Percentiles rank a stretch among this genome's conserved stretches.
phyloP scores from a whole-genome alignment of 2,888 invertebrate species.

The Lepidocyrtinus sp. region DNA sequence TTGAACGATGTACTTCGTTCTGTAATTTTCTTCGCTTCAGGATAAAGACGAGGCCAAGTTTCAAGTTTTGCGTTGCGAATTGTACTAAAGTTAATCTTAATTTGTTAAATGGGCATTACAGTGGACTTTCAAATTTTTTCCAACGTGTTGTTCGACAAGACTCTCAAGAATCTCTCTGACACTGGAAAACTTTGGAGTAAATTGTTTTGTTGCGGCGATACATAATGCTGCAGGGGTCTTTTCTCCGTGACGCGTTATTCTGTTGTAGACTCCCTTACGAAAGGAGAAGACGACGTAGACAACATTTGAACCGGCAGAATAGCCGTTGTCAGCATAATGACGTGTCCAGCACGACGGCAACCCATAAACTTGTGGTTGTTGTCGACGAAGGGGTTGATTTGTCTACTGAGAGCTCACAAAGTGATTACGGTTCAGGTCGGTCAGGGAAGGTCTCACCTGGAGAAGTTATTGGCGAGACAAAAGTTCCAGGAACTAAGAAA shows the following conservation, averaged over 20 bases:
- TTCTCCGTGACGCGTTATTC: constrained; percentile 66
- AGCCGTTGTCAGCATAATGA: constrained; percentile 12
- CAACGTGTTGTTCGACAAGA: too few species aligned
- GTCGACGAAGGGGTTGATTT: constrained; percentile 15
- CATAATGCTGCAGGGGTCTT: constrained; percentile 58
- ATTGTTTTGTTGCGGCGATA: too few species aligned
- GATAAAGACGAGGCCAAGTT: too few species aligned
- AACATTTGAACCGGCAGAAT: not conserved
- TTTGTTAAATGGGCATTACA: too few species aligned
- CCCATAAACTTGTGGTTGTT: not conserved
- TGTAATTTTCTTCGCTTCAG: too few species aligned
- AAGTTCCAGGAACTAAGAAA: not conserved
- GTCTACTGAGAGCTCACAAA: constrained; percentile 40
- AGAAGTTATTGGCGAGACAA: constrained; percentile 10
- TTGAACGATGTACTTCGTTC: too few species aligned
- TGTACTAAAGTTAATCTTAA: too few species aligned
- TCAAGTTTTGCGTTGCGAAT: too few species aligned
- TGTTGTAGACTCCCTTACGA: constrained; percentile 63
- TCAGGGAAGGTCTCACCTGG: constrained; percentile 37
- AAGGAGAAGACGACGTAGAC: constrained; percentile 35
- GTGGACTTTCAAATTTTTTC: too few species aligned
- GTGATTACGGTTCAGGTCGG: constrained; percentile 51
- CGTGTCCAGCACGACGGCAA: not conserved
- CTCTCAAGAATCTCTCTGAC: too few species aligned
- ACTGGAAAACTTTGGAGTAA: too few species aligned